Percentiles rank a stretch among this genome's conserved stretches.
phyloP scores from a whole-genome alignment of 2,888 invertebrate species.

The Notodromas monacha region DNA sequence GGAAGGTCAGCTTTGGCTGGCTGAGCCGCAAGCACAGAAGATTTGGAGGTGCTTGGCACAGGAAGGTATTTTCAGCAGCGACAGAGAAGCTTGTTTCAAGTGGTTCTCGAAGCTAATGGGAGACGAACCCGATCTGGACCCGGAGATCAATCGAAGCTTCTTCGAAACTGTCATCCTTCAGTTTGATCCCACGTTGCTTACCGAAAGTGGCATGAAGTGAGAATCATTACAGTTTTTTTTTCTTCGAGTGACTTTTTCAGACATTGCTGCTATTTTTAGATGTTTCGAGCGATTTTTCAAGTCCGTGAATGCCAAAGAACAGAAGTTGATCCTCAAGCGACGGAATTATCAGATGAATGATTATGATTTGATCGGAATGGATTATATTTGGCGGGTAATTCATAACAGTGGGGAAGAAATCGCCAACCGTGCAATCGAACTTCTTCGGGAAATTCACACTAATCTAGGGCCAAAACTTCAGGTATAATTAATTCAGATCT shows the following conservation, averaged over 20 bases:
- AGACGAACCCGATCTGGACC: constrained; percentile 83
- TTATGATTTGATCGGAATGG: constrained; percentile 72
- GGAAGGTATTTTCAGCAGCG: constrained; percentile 58
- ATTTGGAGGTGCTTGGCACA: constrained; percentile 89
- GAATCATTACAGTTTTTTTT: constrained; percentile 10
- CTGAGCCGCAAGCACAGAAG: constrained; percentile 82
- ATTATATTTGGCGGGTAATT: constrained; percentile 78
- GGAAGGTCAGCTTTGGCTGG: constrained; percentile 84
- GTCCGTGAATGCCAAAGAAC: constrained; percentile 76
- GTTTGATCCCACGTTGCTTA: constrained; percentile 56
- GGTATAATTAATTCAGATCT: too few relatives aligned
- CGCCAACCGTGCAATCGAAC: constrained; percentile 57
- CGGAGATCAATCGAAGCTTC: constrained; percentile 75
- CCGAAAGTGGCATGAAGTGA: constrained; percentile 79
- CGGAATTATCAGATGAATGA: constrained; percentile 62
- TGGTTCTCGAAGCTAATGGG: constrained; percentile 94
- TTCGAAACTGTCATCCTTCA: constrained; percentile 77
- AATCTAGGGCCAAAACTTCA: constrained; percentile 59
- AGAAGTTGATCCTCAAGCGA: constrained; percentile 54
- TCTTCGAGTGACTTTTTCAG: neutral
- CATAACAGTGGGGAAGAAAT: constrained; percentile 70
- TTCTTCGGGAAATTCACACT: constrained; percentile 69
- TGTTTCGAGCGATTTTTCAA: constrained; percentile 55
- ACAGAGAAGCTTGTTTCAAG: constrained; percentile 82
- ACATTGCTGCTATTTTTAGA: constrained; percentile 13